Base-by-base conservation (phyloP, 2,113 vertebrate genomes). In the human region DNA sequence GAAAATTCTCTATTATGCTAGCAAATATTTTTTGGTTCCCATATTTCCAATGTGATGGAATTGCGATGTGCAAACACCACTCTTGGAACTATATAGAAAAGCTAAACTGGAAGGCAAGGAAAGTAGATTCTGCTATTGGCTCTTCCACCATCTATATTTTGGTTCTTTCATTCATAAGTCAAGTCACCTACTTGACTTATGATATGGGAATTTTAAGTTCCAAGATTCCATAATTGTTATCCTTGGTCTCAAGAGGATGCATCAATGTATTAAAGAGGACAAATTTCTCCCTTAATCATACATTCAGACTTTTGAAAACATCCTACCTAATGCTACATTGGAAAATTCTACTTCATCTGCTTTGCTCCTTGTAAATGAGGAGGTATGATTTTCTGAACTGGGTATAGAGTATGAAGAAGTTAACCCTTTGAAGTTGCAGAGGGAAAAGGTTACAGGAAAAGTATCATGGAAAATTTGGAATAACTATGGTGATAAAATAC, bases 261-360 rank as follows among this genome's bases (percentile, higher is more conserved):
- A 25, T 68, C 50, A 38, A 30, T 89, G 7, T 75, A 38, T 96
- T 92, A 90, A 83, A 83, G 5, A 14, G 11, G 93, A 10, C 1
- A 20, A 32, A 76, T 84, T 78, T 93, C 22, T 78, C 43, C 52
- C 5, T 91, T 89, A 91, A 40, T 73, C 32, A 50, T 61, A 89
- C 96, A 89, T 27, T 92, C 48, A 79, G 32, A 35, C 70, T 90
- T 95, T 55, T 20, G 72, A 55, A 89, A 90, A 57, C 59, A 68
- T 92, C 8, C 2, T 1, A 38, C 50, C 3, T 6, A 27, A 70
- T 80, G 68, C 78, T 70, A 14, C 13, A 2, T 8, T 55, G 73
- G 20, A 80, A 72, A 87, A 70, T 73, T 91, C 43, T 6, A 50
- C 16, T 87, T 75, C n/a, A 16, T 52, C 30, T 68, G 30, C 13